Base-by-base conservation (phyloP, 1,140 invertebrate genomes). In the Capitella teleta region DNA sequence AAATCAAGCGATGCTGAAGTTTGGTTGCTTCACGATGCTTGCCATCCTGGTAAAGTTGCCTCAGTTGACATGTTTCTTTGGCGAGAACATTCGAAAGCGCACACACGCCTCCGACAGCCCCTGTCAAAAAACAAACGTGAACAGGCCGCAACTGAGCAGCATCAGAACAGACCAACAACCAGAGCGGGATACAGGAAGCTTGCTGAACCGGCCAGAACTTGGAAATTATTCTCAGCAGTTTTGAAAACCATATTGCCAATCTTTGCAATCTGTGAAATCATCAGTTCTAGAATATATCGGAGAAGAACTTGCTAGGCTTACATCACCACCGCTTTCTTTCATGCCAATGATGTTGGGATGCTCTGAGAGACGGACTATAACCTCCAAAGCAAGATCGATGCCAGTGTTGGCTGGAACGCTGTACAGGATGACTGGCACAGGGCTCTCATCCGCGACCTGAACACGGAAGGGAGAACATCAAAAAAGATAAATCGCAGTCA, bases 291-390 rank as follows among this genome's bases (percentile, higher is more conserved):
- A n/a, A n/a, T n/a, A n/a, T n/a, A n/a, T n/a, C n/a, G n/a, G n/a
- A n/a, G n/a, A n/a, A n/a, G n/a, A n/a, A n/a, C n/a, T n/a, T n/a
- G n/a, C n/a, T n/a, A n/a, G n/a, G n/a, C 76, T 74, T 70, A 81
- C 78, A 63, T 81, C 78, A 34, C 77, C 77, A 25, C 75, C 76
- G 57, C 78, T 79, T 54, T 81, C 80, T 61, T 81, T 81, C 2
- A 81, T 60, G 3, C 78, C 80, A 49, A 77, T 72, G 18, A 81
- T 80, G 57, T 81, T 80, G 5, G 76, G 74, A 63, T 81, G 80
- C 14, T 67, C 42, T 3, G 79, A 68, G 10, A 81, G 60, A 26
- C 66, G 61, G 3, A 71, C 56, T 25, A 78, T 58, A 16, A 74
- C 60, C 23, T 72, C 64, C 5, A 73, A 56, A 24, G 64, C 61